These are phyloP conservation scores for Myiozetetes cayanensis DNA, from an alignment of 2,113 vertebrate genomes.

Conservation along the genomic window DNA sequence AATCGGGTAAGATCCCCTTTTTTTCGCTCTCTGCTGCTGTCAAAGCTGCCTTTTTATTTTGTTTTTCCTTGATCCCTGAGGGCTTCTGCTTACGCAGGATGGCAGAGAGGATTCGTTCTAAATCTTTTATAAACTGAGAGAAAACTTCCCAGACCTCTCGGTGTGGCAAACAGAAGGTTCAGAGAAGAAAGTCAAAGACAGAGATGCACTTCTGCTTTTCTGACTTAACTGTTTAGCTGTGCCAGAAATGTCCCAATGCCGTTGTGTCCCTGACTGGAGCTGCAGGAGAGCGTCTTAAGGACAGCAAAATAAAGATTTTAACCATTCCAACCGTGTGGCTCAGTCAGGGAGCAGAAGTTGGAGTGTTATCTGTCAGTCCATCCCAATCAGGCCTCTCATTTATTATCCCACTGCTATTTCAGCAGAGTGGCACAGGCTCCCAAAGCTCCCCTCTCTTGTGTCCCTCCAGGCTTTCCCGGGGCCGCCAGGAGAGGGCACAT, in stretches of 20 bases:
- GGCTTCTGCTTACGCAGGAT: not conserved
- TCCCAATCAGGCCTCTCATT: not conserved
- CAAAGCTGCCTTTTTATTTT: not conserved
- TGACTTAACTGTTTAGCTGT: not conserved
- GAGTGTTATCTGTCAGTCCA: not conserved
- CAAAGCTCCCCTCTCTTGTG: not conserved
- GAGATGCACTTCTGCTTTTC: not conserved
- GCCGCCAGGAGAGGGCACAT: conserved; percentile 52
- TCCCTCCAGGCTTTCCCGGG: not conserved
- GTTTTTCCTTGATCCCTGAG: not conserved
- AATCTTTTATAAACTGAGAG: not conserved
- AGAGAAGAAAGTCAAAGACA: not conserved
- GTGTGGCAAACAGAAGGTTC: not conserved
- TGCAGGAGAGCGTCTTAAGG: not conserved
- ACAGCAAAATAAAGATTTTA: not conserved
- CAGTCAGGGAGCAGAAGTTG: not conserved
- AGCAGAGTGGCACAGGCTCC: not conserved
- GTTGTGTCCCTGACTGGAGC: not conserved
- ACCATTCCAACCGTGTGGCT: not conserved
- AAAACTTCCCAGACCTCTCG: not conserved
- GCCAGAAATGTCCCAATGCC: not conserved
- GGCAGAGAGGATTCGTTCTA: not conserved
- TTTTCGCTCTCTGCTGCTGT: not conserved
- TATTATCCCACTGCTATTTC: not conserved
- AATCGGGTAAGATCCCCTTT: not conserved